Percentiles rank a stretch among this genome's conserved stretches.
Conservation (phyloP, 1,140 invertebrate genomes). For the Ptiloglossa arizonensis region DNA sequence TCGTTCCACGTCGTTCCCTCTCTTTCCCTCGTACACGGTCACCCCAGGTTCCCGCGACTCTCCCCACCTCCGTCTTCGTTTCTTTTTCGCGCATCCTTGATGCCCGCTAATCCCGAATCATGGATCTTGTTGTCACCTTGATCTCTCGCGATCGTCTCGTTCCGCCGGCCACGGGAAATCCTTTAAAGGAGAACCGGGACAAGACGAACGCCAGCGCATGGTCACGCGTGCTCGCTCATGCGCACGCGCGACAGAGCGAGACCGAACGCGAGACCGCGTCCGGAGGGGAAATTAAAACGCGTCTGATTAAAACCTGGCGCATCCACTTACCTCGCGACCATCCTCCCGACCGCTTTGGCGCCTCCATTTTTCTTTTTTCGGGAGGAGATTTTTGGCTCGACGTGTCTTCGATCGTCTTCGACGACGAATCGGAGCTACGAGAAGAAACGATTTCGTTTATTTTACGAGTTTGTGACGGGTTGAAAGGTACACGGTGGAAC, state of each 20-base stretch:
- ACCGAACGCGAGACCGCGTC: too few species aligned
- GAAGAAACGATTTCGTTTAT: too few species aligned
- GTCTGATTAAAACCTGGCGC: conserved; percentile 14
- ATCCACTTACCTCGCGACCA: not conserved
- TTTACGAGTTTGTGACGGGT: too few species aligned
- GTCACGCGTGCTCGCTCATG: not conserved
- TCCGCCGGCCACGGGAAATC: conserved; percentile 30
- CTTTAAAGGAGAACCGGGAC: conserved; percentile 54
- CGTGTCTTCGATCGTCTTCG: too few species aligned
- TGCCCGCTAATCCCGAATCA: conserved; percentile 68
- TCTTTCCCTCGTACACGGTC: not conserved
- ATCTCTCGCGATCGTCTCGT: conserved; percentile 59
- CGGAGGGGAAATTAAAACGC: not conserved
- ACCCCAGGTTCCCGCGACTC: not conserved
- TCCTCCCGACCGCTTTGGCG: not conserved
- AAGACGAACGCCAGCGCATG: not conserved
- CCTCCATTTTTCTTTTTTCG: not conserved
- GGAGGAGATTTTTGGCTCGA: not conserved
- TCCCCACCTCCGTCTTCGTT: conserved; percentile 1
- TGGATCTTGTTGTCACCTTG: conserved; percentile 72
- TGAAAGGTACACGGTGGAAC: too few species aligned
- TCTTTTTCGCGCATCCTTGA: conserved; percentile 34
- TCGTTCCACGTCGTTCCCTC: not conserved
- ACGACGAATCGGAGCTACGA: too few species aligned
- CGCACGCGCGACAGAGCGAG: not conserved